A percentile compares a stretch with the other conserved stretches of the same genome.
Evolutionary conservation across 2,888 invertebrate species (phyloP).

Genomic region (Podabrus alpinus): DNA sequence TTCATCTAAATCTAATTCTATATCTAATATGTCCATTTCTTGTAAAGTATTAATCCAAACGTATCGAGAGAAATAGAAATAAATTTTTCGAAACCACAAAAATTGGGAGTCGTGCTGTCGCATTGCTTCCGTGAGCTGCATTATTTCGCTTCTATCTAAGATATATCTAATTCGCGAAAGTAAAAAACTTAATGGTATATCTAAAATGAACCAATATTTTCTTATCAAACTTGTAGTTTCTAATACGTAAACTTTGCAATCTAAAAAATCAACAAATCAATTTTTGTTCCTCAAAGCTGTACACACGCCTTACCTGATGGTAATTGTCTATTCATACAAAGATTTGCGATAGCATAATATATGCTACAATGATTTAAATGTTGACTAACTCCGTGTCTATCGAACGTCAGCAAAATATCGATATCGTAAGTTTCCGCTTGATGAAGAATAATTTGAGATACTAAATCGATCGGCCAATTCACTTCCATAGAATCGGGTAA

Average conservation of each 20-base stretch:
- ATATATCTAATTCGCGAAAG: slow-evolving; percentile 64
- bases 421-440: slow-evolving; percentile 76
- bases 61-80: slow-evolving; percentile 87
- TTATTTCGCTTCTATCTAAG: slow-evolving; percentile 65
- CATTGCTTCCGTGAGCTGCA: slow-evolving; percentile 77
- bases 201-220: slow-evolving; percentile 83
- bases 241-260: slow-evolving; percentile 80
- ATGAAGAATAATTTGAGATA: slow-evolving; percentile 66
- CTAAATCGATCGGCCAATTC: slow-evolving; percentile 74
- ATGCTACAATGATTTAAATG: slow-evolving; percentile 91
- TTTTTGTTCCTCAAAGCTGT: neutral
- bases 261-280: slow-evolving; percentile 58
- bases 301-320: slow-evolving; percentile 63
- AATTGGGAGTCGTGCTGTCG: slow-evolving; percentile 86
- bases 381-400: slow-evolving; percentile 88
- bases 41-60: slow-evolving; percentile 87
- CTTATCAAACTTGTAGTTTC: slow-evolving; percentile 84
- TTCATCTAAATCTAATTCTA: slow-evolving; percentile 76
- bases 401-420: slow-evolving; percentile 90
- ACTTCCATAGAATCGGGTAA: slow-evolving; percentile 76
- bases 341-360: slow-evolving; percentile 78
- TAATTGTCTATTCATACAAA: slow-evolving; percentile 75
- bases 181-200: slow-evolving; percentile 79
- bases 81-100: slow-evolving; percentile 92
- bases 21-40: slow-evolving; percentile 73